phyloP scores from a whole-genome alignment of 2,113 vertebrate genomes.

The Ramphastos sulfuratus region DNA sequence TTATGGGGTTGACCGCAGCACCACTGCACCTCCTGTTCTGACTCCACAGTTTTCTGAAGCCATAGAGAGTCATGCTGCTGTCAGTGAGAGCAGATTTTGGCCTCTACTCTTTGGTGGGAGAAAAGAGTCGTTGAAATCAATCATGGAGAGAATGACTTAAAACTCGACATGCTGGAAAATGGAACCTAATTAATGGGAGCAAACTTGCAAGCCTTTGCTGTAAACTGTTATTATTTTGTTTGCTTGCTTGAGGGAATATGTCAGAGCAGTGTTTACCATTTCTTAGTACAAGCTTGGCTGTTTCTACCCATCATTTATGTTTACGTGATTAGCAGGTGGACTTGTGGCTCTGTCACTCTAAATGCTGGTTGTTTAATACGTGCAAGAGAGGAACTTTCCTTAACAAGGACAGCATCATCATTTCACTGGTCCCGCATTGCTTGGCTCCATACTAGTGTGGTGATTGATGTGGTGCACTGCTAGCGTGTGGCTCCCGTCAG shows the following conservation, averaged over 20 bases:
- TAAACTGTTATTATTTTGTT: slow-evolving; percentile 42
- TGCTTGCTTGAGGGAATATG: slow-evolving; percentile 34
- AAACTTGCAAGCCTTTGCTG: neutral
- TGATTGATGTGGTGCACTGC: neutral
- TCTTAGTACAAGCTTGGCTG: slow-evolving; percentile 14
- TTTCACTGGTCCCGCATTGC: neutral
- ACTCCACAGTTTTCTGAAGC: neutral
- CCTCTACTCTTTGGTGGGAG: neutral
- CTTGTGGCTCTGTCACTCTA: neutral
- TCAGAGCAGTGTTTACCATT: slow-evolving; percentile 34
- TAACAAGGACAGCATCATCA: neutral
- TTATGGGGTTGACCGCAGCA: neutral
- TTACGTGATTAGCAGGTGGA: slow-evolving; percentile 2
- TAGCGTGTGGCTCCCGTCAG: accelerated
- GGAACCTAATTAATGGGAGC: slow-evolving; percentile 52
- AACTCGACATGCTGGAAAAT: slow-evolving; percentile 23
- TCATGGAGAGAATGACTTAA: slow-evolving; percentile 38
- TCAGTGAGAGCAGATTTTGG: neutral
- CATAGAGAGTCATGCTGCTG: neutral
- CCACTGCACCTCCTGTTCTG: neutral
- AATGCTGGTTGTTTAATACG: neutral
- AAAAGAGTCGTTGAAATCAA: slow-evolving; percentile 34
- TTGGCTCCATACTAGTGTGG: neutral
- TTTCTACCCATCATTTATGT: slow-evolving; percentile 39
- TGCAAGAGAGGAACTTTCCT: neutral